Base-by-base conservation (phyloP, 2,797 vertebrate species). In the Trichosurus vulpecula region DNA sequence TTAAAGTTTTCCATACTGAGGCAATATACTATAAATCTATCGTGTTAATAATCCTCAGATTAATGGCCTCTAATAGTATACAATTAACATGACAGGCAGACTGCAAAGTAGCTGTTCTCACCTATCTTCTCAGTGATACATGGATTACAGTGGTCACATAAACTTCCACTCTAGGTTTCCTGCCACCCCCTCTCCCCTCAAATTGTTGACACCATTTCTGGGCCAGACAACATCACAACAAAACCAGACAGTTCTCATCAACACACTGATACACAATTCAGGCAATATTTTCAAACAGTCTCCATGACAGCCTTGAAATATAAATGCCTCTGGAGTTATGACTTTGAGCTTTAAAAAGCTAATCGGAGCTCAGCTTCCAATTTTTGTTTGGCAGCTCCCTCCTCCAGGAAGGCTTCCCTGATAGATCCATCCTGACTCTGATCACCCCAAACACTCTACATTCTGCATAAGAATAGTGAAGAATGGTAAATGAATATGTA, bases 11-110 rank as follows among this genome's bases (percentile, higher is more conserved):
- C 96, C 95, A 87, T n/a, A 98, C 94, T 97, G 95, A 97, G 97
- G 96, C 41, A 58, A 95, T 94, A 96, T 95, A 95, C 91, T 96
- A 96, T 96, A 98, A 98, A 95, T 95, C 97, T 98, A 97, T 97
- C 30, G 0, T n/a, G 87, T 96, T 98, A 98, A 98, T 98, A 98
- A 98, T 97, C 96, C 97, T 97, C 96, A 97, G 97, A 98, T 98
- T 98, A 98, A 98, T 91, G 95, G 94, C 96, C 91, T 98, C 97
- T 98, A 98, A 98, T 97, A 98, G 94, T 94, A 97, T 96, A 95
- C 95, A 97, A 98, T 98, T 98, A 98, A 98, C 54, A 5, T 97
- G 97, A 98, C 96, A 96, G 96, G 96, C 97, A 98, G 98, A 94
- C 94, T 97, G 95, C 94, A 95, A 96, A 97, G 47, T 95, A 91